These are phyloP conservation scores for Anoncus sp. DNA, from an alignment of 2,888 invertebrate genomes.

Conservation along the genomic window DNA sequence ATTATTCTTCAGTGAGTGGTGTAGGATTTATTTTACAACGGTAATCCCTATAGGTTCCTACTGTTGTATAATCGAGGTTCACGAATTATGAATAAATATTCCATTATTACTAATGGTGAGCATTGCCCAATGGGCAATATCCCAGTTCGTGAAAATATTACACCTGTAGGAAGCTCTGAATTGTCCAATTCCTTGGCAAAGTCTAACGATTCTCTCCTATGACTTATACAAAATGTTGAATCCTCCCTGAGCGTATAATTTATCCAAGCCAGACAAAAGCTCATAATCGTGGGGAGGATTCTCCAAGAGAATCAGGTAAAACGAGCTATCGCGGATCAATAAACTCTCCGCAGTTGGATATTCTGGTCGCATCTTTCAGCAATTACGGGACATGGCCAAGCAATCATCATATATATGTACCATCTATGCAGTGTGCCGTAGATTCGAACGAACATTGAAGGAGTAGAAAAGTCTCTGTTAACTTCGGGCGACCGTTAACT, in stretches of 20 bases:
- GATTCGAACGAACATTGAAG: constrained; percentile 49
- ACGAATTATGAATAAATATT: background rate
- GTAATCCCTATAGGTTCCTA: background rate
- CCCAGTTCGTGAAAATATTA: background rate
- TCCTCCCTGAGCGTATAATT: constrained; percentile 10
- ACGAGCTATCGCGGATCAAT: constrained; percentile 37
- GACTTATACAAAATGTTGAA: background rate
- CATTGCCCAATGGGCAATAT: background rate
- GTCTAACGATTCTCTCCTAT: background rate
- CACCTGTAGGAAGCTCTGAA: background rate
- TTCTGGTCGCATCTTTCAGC: constrained; percentile 52
- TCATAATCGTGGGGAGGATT: constrained; percentile 10
- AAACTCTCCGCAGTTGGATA: constrained; percentile 23
- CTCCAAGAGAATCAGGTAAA: constrained; percentile 26
- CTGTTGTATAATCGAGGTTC: background rate
- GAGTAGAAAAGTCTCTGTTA: constrained; percentile 54
- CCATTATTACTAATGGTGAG: background rate
- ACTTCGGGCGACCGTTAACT: constrained; percentile 59
- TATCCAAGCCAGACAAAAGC: constrained; percentile 18
- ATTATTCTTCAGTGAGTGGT: no score
- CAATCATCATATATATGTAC: constrained; percentile 19
- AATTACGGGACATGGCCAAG: constrained; percentile 42
- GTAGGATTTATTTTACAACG: background rate
- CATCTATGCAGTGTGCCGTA: constrained; percentile 13
- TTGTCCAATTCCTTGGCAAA: background rate